Base-by-base conservation (phyloP, 2,797 vertebrate species). In the Crocodylus rhombifer region DNA sequence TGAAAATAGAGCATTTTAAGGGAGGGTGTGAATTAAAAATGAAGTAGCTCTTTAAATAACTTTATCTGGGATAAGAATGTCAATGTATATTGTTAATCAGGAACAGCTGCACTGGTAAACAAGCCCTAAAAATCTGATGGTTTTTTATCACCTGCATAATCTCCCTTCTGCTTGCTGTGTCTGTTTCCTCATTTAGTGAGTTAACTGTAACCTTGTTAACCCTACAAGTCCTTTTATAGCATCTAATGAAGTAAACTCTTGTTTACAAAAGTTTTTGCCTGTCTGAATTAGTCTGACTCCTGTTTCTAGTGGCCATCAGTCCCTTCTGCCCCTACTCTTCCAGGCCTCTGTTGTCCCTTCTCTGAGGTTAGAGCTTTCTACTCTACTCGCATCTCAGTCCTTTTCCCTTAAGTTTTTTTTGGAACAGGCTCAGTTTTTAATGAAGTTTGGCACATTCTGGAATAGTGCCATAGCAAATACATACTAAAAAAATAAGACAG, bases 361-460 rank as follows among this genome's bases (percentile, higher is more conserved):
- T 91, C 28, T 25, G 73, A 57, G 63, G 51, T 78, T 79, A 51
- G 10, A 51, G 25, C 18, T 86, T 56, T 76, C 0, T 76, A 21
- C 6, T 9, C n/a, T 42, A 18, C 51, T 2, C 58, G 77, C 81
- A 30, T 26, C 26, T 75, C 1, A 30, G 18, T 63, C 14, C 12
- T 86, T 80, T 14, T 79, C 71, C 11, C 2, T 82, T 86, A 36
- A 61, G 25, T 93, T 87, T 93, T 87, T 69, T 36, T 91, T 87
- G 7, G 62, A 89, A 77, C 7, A 23, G 56, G 23, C 10, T 5
- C 79, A 3, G n/a, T 58, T 1, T 33, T 1, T 33, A 90, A 4
- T 80, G 28, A 63, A 76, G 74, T 33, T 23, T 36, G 3, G 17
- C 56, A 87, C 58, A 30, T 30, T 30, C 80, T 0, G 67, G 2